Conservation (phyloP, 2,113 vertebrate species). For the Spea multiplicata region DNA sequence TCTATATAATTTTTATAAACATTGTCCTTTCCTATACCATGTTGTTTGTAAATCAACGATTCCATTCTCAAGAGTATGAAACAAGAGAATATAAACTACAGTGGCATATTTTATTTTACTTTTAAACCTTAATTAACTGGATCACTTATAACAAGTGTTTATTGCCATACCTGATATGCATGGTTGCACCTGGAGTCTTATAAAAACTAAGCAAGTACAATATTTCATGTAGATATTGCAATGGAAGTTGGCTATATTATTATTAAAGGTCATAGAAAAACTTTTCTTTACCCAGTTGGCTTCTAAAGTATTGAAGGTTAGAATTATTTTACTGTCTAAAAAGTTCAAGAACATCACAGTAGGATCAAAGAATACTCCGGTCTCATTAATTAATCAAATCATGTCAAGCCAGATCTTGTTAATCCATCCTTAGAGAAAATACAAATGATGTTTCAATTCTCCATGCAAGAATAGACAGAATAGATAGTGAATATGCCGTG, state of each 20-base stretch:
- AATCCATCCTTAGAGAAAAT: constrained; percentile 64
- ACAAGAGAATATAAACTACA: background rate
- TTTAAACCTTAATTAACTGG: background rate
- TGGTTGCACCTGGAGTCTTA: constrained; percentile 28
- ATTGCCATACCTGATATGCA: constrained; percentile 33
- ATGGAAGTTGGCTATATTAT: constrained; percentile 59
- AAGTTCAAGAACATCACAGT: constrained; percentile 60
- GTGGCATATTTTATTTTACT: background rate
- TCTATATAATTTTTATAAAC: no score
- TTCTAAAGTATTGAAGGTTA: constrained; percentile 66
- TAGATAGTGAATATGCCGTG: constrained; percentile 59
- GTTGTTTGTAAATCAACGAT: no score
- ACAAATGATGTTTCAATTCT: constrained; percentile 64
- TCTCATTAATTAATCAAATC: constrained; percentile 69
- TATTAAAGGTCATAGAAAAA: constrained; percentile 60
- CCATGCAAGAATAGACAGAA: constrained; percentile 62
- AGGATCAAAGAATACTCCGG: constrained; percentile 58
- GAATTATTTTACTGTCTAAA: constrained; percentile 61
- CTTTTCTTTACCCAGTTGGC: constrained; percentile 59
- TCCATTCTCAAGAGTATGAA: no score
- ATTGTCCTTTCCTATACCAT: no score
- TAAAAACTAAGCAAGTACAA: constrained; percentile 40
- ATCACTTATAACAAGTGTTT: constrained; percentile 9
- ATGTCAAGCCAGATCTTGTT: constrained; percentile 64
- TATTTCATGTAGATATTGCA: constrained; percentile 52